Evolutionary conservation across 2,888 invertebrate genomes (phyloP).

Genomic region (Hydroisotoma schaefferi): DNA sequence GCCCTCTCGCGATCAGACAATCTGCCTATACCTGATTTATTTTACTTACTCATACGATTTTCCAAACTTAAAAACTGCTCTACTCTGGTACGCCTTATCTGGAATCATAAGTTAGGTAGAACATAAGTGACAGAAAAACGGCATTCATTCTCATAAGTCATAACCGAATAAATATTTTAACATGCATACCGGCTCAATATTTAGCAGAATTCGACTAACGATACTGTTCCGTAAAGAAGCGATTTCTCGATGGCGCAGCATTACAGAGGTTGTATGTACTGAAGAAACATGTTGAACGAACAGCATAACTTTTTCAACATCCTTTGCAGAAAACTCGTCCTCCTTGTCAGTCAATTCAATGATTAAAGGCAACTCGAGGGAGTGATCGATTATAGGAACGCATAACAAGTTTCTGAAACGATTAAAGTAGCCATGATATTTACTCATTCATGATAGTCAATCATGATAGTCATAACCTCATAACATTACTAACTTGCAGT

Average conservation of each 20-base stretch:
- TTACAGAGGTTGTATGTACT: conserved; percentile 14
- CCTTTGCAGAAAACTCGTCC: conserved; percentile 6
- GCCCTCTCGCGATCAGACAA: no score
- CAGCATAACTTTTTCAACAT: conserved; percentile 8
- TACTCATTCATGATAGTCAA: not conserved
- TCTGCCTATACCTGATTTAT: no score
- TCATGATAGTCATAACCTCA: not conserved
- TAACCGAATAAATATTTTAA: not conserved
- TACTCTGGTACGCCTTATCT: conserved; percentile 21
- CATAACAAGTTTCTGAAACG: not conserved
- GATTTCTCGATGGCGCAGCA: conserved; percentile 14
- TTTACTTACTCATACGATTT: conserved; percentile 9
- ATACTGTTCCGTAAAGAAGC: conserved; percentile 18
- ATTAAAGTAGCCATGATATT: no score
- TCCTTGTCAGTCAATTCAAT: conserved; percentile 23
- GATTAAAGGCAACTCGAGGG: conserved; percentile 12
- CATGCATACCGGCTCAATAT: conserved; percentile 12
- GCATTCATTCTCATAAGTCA: no score
- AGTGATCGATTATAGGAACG: conserved; percentile 19
- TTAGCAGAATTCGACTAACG: conserved; percentile 24
- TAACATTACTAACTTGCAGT: not conserved
- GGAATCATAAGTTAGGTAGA: not conserved
- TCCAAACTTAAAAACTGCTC: conserved; percentile 21
- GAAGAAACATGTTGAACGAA: conserved; percentile 21
- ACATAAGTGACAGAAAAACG: not conserved